Conservation (phyloP, 2,113 vertebrate genomes). For the Indri indri region DNA sequence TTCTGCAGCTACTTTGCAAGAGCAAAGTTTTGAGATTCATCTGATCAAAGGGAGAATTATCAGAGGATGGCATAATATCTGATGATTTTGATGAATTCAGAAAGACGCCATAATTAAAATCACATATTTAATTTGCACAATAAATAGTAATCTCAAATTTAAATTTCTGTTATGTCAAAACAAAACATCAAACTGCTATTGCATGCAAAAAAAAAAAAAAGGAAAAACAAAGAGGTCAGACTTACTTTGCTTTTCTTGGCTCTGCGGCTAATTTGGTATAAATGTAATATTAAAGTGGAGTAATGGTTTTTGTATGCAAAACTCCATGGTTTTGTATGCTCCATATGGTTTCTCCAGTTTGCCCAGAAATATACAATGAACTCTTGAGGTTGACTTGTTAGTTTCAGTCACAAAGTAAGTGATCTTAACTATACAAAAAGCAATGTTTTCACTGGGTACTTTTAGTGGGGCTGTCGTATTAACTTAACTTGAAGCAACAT, state of each 20-base stretch:
- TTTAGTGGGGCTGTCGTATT: conserved; percentile 67
- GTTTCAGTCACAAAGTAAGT: conserved; percentile 53
- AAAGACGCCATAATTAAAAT: conserved; percentile 61
- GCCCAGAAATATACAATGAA: conserved; percentile 1
- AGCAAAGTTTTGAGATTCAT: conserved; percentile 65
- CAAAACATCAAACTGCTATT: not conserved
- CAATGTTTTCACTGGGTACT: conserved; percentile 70
- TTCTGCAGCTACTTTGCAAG: conserved; percentile 53
- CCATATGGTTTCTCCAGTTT: conserved; percentile 42
- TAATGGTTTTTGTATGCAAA: not conserved
- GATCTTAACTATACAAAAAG: conserved; percentile 65
- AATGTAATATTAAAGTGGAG: not conserved
- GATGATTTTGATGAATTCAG: conserved; percentile 77
- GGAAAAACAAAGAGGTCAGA: not conserved
- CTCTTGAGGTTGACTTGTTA: conserved; percentile 24
- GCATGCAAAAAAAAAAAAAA: not conserved
- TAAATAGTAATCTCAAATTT: not conserved
- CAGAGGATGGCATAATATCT: conserved; percentile 52
- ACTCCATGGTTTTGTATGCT: not conserved
- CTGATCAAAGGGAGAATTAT: conserved; percentile 69
- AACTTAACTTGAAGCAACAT: conserved; percentile 74
- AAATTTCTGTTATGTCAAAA: conserved; percentile 41
- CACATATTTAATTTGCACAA: conserved; percentile 63
- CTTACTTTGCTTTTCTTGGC: not conserved
- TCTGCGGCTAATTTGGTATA: conserved; percentile 21